These are phyloP conservation scores for Laodelphax striatellus DNA, from an alignment of 1,140 invertebrate species.

Conservation along the genomic window DNA sequence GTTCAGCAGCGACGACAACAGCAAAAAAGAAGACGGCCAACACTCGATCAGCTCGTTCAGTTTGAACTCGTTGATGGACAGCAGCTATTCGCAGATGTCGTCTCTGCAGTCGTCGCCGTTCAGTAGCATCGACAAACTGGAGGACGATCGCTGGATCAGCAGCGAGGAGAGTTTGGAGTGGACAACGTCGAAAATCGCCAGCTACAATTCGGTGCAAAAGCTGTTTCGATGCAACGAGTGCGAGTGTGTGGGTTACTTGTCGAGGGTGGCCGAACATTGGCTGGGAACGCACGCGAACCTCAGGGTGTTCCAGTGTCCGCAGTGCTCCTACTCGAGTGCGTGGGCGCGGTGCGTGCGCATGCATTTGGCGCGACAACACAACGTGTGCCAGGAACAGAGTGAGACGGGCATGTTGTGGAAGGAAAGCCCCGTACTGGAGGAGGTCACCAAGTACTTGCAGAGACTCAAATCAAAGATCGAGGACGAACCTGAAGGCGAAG, in stretches of 20 bases:
- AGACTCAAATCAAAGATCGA: constrained; percentile 51
- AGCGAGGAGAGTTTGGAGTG: constrained; percentile 53
- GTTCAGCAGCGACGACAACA: too few relatives aligned
- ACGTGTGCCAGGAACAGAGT: constrained; percentile 44
- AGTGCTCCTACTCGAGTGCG: constrained; percentile 59
- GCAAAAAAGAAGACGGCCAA: constrained; percentile 49
- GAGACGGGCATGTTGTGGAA: constrained; percentile 39
- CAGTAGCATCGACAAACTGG: background rate
- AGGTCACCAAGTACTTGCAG: constrained; percentile 57
- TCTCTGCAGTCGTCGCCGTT: background rate
- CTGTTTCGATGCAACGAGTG: constrained; percentile 64
- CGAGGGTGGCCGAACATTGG: constrained; percentile 72
- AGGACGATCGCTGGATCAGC: constrained; percentile 47
- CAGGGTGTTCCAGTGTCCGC: constrained; percentile 56
- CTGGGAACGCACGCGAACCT: constrained; percentile 66
- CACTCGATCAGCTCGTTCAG: constrained; percentile 28
- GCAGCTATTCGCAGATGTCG: background rate
- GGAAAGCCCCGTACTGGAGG: constrained; percentile 60
- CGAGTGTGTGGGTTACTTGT: constrained; percentile 64
- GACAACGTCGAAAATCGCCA: constrained; percentile 57
- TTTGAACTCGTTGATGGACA: background rate
- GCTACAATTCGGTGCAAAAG: constrained; percentile 57
- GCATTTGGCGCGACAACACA: constrained; percentile 57
- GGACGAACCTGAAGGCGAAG: constrained; percentile 25
- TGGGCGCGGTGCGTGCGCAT: constrained; percentile 62